A percentile compares a stretch with the other conserved stretches of the same genome.
phyloP scores from a whole-genome alignment of 2,888 invertebrate genomes.

The Orthonevra nobilis region DNA sequence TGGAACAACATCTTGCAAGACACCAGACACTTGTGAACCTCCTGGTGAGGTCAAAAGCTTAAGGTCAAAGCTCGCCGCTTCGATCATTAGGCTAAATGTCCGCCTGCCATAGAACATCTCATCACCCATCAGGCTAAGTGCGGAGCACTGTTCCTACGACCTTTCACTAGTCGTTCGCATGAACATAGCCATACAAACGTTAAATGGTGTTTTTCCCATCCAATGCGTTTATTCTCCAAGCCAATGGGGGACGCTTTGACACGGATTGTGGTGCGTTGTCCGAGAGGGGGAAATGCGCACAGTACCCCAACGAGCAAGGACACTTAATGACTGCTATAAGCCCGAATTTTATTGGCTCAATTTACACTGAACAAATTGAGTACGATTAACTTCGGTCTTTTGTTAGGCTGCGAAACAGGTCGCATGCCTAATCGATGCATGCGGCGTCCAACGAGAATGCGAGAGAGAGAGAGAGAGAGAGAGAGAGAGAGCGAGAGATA shows the following conservation, averaged over 20 bases:
- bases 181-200: slow-evolving; percentile 27
- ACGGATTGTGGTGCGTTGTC: slow-evolving; percentile 14
- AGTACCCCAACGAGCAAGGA: not conserved
- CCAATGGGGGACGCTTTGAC: slow-evolving; percentile 1
- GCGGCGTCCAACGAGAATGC: too few relatives aligned
- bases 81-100: slow-evolving; percentile 46
- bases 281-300: slow-evolving; percentile 8
- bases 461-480: too few relatives aligned
- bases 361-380: slow-evolving; percentile 13
- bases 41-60: slow-evolving; percentile 18
- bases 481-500: too few relatives aligned
- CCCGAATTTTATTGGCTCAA: slow-evolving; percentile 7
- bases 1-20: slow-evolving; percentile 6
- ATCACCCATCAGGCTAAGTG: slow-evolving; percentile 21
- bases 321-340: not conserved
- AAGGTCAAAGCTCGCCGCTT: slow-evolving; percentile 46
- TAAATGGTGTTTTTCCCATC: slow-evolving; percentile 28
- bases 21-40: slow-evolving; percentile 15
- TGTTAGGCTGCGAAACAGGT: not conserved
- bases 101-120: not conserved
- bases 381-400: slow-evolving; percentile 1
- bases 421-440: not conserved
- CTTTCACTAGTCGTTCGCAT: slow-evolving; percentile 2
- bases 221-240: not conserved
- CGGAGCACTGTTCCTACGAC: slow-evolving; percentile 19